Conservation (phyloP, 1,140 invertebrate genomes). For the Drosophila bifasciata region DNA sequence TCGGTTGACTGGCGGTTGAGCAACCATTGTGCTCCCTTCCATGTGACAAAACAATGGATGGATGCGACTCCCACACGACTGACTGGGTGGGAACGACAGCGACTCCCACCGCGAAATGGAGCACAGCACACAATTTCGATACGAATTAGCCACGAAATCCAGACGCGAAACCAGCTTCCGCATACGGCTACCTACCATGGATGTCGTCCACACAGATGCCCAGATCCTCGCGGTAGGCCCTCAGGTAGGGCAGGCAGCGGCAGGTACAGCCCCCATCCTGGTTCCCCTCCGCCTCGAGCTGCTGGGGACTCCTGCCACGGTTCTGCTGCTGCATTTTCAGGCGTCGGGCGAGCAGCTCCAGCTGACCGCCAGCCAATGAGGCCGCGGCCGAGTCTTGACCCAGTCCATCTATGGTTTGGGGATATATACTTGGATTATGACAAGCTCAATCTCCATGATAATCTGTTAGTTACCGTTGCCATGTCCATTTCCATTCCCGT, state of each 20-base stretch:
- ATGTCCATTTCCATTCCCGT: conserved; percentile 25
- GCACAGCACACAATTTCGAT: conserved; percentile 56
- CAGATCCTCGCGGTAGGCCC: conserved; percentile 89
- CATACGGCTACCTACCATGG: conserved; percentile 85
- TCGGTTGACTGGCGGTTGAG: conserved; percentile 64
- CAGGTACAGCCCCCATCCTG: conserved; percentile 85
- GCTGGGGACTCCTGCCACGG: not conserved
- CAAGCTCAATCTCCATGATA: conserved; percentile 62
- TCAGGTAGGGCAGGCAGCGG: conserved; percentile 87
- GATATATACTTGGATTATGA: conserved; percentile 41
- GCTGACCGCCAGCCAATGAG: conserved; percentile 55
- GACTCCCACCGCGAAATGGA: conserved; percentile 65
- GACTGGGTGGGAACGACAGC: conserved; percentile 29
- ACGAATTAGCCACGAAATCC: conserved; percentile 17
- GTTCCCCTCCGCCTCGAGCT: conserved; percentile 3
- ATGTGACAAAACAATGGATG: conserved; percentile 62
- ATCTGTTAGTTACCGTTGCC: conserved; percentile 68
- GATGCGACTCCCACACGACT: conserved; percentile 47
- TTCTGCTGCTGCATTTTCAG: conserved; percentile 61
- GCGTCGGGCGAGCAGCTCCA: conserved; percentile 64
- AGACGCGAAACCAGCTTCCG: conserved; percentile 35
- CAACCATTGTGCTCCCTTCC: conserved; percentile 66
- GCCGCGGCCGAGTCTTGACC: conserved; percentile 48
- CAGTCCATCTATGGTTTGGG: conserved; percentile 44
- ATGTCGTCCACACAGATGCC: conserved; percentile 89